Conservation (phyloP, 2,888 invertebrate species). For the Amphimallon solstitiale region DNA sequence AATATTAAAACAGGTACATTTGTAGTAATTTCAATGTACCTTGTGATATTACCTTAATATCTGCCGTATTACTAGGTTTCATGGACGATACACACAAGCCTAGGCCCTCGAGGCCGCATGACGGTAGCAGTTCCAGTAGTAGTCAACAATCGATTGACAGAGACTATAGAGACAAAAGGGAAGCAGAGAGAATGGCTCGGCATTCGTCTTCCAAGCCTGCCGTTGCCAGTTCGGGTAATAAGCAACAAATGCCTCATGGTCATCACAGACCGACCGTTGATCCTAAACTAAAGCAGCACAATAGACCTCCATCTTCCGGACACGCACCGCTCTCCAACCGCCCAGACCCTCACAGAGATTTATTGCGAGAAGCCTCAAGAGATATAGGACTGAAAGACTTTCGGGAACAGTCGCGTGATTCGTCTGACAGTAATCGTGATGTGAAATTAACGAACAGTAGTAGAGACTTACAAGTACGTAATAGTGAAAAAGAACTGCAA, state of each 20-base stretch:
- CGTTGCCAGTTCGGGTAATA: slow-evolving; percentile 37
- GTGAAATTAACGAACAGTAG: slow-evolving; percentile 34
- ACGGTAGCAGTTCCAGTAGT: slow-evolving; percentile 56
- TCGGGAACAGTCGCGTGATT: slow-evolving; percentile 32
- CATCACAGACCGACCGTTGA: slow-evolving; percentile 52
- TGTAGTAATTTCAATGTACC: neutral
- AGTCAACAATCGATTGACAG: slow-evolving; percentile 68
- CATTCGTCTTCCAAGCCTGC: slow-evolving; percentile 43
- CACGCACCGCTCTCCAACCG: slow-evolving; percentile 42
- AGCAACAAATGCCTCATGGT: slow-evolving; percentile 43
- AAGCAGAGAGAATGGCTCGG: slow-evolving; percentile 69
- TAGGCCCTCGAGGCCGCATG: slow-evolving; percentile 55
- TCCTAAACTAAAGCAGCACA: slow-evolving; percentile 56
- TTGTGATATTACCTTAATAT: neutral
- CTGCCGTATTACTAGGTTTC: slow-evolving; percentile 37
- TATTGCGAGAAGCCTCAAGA: slow-evolving; percentile 56
- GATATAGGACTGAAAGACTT: slow-evolving; percentile 48
- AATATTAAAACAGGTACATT: slow-evolving; percentile 48
- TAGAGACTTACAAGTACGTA: slow-evolving; percentile 25
- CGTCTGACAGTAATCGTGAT: slow-evolving; percentile 12
- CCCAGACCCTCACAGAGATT: slow-evolving; percentile 54
- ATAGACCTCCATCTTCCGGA: slow-evolving; percentile 50
- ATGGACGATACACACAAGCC: slow-evolving; percentile 53
- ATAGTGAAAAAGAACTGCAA: slow-evolving; percentile 24
- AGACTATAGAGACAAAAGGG: slow-evolving; percentile 73